Evolutionary conservation across 2,797 vertebrate genomes (phyloP).

Genomic region (Lithobates pipiens): DNA sequence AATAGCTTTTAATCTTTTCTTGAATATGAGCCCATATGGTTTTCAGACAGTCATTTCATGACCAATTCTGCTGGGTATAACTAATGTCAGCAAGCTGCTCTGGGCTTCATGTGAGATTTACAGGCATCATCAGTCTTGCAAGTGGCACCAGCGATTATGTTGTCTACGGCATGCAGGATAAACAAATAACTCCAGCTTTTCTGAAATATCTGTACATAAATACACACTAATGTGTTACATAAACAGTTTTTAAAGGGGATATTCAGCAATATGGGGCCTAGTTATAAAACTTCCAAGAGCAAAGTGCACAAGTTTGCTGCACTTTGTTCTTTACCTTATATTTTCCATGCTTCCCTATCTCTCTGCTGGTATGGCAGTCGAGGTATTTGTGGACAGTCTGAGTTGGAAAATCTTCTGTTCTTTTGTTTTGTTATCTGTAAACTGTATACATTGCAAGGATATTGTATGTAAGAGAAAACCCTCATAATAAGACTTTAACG

Average conservation of each 20-base stretch:
- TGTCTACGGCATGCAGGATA: constrained; percentile 63
- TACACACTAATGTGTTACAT: constrained; percentile 40
- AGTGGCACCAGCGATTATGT: constrained; percentile 68
- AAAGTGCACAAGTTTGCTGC: not conserved
- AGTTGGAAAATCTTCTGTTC: too few relatives aligned
- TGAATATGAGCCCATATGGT: constrained; percentile 56
- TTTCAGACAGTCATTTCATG: constrained; percentile 59
- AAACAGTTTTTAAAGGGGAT: constrained; percentile 9
- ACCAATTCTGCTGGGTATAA: constrained; percentile 36
- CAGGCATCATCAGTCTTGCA: constrained; percentile 67
- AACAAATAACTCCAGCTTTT: constrained; percentile 61
- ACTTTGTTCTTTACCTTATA: not conserved
- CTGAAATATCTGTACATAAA: constrained; percentile 56
- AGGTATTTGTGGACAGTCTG: too few relatives aligned
- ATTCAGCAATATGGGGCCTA: not conserved
- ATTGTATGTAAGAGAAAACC: too few relatives aligned
- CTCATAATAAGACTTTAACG: too few relatives aligned
- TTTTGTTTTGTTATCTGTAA: too few relatives aligned
- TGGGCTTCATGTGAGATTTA: constrained; percentile 59
- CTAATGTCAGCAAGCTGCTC: constrained; percentile 57
- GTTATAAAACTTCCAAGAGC: not conserved
- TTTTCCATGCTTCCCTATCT: too few relatives aligned
- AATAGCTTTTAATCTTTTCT: constrained; percentile 58
- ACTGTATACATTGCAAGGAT: too few relatives aligned
- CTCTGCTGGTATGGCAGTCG: too few relatives aligned